Evolutionary conservation across 2,113 vertebrate genomes (phyloP).

Genomic region (Pseudonaja textilis): DNA sequence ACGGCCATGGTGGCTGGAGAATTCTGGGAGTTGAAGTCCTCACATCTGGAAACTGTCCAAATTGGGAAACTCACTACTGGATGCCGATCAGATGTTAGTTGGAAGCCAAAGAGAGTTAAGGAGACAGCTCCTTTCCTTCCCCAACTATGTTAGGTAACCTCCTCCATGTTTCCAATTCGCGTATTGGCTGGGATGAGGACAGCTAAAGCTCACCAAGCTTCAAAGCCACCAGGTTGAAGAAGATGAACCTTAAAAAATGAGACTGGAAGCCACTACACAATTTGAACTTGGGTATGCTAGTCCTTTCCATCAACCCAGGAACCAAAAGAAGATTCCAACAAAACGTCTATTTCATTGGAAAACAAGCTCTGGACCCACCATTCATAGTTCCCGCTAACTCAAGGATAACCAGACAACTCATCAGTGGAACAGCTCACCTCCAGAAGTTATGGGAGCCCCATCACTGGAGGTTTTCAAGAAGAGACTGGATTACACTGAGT

Average conservation of each 20-base stretch:
- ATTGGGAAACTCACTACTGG: too few relatives aligned
- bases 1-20: not conserved
- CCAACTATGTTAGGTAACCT: too few relatives aligned
- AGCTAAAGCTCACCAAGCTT: too few relatives aligned
- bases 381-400: rapidly evolving
- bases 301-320: not conserved
- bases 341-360: not conserved
- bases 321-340: not conserved
- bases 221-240: not conserved
- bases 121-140: too few relatives aligned
- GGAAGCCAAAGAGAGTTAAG: too few relatives aligned
- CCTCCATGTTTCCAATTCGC: too few relatives aligned
- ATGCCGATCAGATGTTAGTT: not conserved
- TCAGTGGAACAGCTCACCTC: too few relatives aligned
- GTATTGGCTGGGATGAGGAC: too few relatives aligned
- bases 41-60: not conserved
- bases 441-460: too few relatives aligned
- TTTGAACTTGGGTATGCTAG: not conserved
- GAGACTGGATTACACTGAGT: too few relatives aligned
- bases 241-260: not conserved
- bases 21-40: not conserved
- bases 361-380: not conserved
- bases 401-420: not conserved
- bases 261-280: not conserved
- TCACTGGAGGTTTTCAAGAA: too few relatives aligned